These are phyloP conservation scores for Cybosia mesomella DNA, from an alignment of 2,888 invertebrate genomes.

Conservation along the genomic window DNA sequence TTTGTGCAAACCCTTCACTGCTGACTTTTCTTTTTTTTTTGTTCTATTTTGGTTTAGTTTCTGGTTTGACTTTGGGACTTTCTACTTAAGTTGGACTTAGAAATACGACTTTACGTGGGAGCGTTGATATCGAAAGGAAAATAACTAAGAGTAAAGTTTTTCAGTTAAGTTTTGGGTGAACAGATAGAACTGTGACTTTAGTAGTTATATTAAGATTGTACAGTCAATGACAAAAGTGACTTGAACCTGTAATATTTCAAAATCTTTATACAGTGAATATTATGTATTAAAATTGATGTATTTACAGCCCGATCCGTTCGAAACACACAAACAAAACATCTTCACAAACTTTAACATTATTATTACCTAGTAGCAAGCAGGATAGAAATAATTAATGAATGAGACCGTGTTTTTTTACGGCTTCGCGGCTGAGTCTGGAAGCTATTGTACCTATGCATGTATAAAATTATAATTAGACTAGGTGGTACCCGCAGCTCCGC, in stretches of 20 bases:
- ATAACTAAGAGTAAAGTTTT: background rate
- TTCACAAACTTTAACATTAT: too few relatives aligned
- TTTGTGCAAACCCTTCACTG: slow-evolving; percentile 39
- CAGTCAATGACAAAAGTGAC: background rate
- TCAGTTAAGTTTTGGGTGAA: background rate
- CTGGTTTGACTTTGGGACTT: slow-evolving; percentile 7
- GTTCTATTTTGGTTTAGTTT: slow-evolving; percentile 29
- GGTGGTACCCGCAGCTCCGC: too few relatives aligned
- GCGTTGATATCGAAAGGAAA: background rate
- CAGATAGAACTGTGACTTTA: background rate
- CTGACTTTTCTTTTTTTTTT: slow-evolving; percentile 8
- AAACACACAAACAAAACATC: too few relatives aligned
- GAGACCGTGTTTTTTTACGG: too few relatives aligned
- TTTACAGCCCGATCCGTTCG: background rate
- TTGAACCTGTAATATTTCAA: background rate
- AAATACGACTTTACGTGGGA: slow-evolving; percentile 15
- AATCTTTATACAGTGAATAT: too few relatives aligned
- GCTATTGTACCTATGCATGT: too few relatives aligned
- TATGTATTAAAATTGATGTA: too few relatives aligned
- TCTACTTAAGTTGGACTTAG: slow-evolving; percentile 13
- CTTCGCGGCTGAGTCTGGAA: too few relatives aligned
- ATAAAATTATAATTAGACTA: too few relatives aligned
- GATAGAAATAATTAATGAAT: too few relatives aligned
- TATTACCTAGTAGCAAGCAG: too few relatives aligned
- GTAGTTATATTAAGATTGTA: background rate